Base-by-base conservation (phyloP, 1,140 invertebrate species). In the Neuroterus valhalla region DNA sequence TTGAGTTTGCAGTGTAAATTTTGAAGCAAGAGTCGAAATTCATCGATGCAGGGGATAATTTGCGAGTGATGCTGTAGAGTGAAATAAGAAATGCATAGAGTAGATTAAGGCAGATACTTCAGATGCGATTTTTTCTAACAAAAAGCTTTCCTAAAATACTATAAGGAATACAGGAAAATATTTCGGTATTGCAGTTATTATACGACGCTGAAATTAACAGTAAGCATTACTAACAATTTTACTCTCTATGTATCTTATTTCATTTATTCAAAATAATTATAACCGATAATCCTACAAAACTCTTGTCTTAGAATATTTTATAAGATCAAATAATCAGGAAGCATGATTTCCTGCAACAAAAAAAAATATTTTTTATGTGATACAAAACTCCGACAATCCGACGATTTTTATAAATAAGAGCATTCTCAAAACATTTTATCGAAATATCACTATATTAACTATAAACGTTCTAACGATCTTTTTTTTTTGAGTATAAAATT, bases 31-130 rank as follows among this genome's bases (percentile, higher is more conserved):
- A 55, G 23, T 31, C 15, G n/a, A 31, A 26, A 62, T 62, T 62
- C 55, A n/a, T 62, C 55, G 55, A 62, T 62, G 31, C 14, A 14
- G 55, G 55, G 55, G 26, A 38, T 14, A 31, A 55, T 62, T 62
- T 62, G 55, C 12, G 12, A 62, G 26, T 62, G 31, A 62, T 62
- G 31, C 55, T 62, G 21, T 12, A 31, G 31, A 38, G 55, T 62
- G 55, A 62, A 26, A 62, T 62, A 38, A 62, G 55, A 62, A 62
- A 62, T 62, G 55, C 55, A 55, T 1, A 62, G 55, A 62, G 31
- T 31, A 62, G 55, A 62, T 62, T 15, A 15, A 62, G 26, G 55
- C 55, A 14, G 55, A 23, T 62, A 62, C 14, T 62, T 17, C 4
- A 15, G 31, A 62, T 62, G 55, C 55, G 31, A 23, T 38, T 62